A percentile compares a stretch with the other conserved stretches of the same genome.
These are phyloP conservation scores for Papilio dardanus DNA, from an alignment of 1,140 invertebrate species.

Conservation along the genomic window DNA sequence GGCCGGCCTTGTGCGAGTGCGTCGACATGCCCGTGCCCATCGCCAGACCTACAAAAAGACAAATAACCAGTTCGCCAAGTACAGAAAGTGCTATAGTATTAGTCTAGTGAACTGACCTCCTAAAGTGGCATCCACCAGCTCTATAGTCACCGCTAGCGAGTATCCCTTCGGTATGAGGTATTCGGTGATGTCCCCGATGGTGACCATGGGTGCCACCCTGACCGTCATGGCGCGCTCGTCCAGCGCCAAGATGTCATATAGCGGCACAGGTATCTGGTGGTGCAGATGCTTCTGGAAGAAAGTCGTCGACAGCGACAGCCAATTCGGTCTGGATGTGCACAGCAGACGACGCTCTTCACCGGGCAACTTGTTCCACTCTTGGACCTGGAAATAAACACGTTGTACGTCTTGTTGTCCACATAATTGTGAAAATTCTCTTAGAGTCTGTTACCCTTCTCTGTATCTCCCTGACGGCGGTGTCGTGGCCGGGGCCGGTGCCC, in stretches of 20 bases:
- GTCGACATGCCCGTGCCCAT: slow-evolving; percentile 93
- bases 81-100: background rate
- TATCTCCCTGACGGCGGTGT: slow-evolving; percentile 83
- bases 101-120: slow-evolving; percentile 76
- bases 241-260: slow-evolving; percentile 88
- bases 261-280: slow-evolving; percentile 84
- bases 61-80: background rate
- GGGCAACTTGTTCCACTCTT: slow-evolving; percentile 84
- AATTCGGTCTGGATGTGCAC: slow-evolving; percentile 86
- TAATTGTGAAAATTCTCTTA: slow-evolving; percentile 19
- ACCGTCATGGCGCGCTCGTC: slow-evolving; percentile 86
- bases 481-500: slow-evolving; percentile 79
- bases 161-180: slow-evolving; percentile 89
- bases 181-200: slow-evolving; percentile 91
- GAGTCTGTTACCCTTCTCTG: slow-evolving; percentile 71
- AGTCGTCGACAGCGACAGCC: slow-evolving; percentile 86
- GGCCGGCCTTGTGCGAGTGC: slow-evolving; percentile 89
- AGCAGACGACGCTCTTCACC: slow-evolving; percentile 81
- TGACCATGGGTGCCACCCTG: slow-evolving; percentile 90
- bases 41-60: slow-evolving; percentile 84
- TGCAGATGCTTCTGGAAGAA: slow-evolving; percentile 86
- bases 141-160: slow-evolving; percentile 90
- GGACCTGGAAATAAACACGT: slow-evolving; percentile 67
- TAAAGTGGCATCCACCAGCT: slow-evolving; percentile 91
- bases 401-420: background rate